Evolutionary conservation across 1,140 invertebrate species (phyloP).

Genomic region (Lysiphlebus fabarum): DNA sequence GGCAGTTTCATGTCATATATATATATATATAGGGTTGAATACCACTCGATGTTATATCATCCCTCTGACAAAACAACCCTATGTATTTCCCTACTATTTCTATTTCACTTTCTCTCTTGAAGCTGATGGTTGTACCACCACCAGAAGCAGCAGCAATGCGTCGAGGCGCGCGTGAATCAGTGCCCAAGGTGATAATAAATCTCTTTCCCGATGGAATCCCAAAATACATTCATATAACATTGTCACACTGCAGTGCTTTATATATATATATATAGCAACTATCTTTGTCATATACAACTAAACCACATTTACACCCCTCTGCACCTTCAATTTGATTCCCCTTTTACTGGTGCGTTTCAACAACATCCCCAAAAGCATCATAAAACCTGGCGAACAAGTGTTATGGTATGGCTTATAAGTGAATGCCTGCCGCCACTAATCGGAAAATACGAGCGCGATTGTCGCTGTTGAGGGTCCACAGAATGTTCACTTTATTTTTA

Average conservation of each 20-base stretch:
- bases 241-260: background rate
- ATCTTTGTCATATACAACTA: constrained; percentile 2
- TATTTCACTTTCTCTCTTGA: background rate
- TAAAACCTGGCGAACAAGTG: constrained; percentile 54
- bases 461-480: constrained; percentile 30
- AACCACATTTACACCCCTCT: background rate
- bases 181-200: constrained; percentile 57
- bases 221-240: background rate
- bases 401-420: constrained; percentile 57
- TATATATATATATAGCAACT: background rate
- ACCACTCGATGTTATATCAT: background rate
- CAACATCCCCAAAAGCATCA: constrained; percentile 34
- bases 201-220: constrained; percentile 41
- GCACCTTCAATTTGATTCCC: constrained; percentile 8
- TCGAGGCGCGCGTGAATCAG: constrained; percentile 46
- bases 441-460: constrained; percentile 56
- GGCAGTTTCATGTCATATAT: constrained; percentile 42
- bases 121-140: background rate
- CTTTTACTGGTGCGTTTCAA: constrained; percentile 10
- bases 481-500: constrained; percentile 18
- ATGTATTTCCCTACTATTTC: background rate
- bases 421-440: constrained; percentile 55
- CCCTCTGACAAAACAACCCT: background rate
- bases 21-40: constrained; percentile 11
- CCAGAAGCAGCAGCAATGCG: constrained; percentile 23